Evolutionary conservation across 2,888 invertebrate genomes (phyloP).

Genomic region (Lymantria monacha): DNA sequence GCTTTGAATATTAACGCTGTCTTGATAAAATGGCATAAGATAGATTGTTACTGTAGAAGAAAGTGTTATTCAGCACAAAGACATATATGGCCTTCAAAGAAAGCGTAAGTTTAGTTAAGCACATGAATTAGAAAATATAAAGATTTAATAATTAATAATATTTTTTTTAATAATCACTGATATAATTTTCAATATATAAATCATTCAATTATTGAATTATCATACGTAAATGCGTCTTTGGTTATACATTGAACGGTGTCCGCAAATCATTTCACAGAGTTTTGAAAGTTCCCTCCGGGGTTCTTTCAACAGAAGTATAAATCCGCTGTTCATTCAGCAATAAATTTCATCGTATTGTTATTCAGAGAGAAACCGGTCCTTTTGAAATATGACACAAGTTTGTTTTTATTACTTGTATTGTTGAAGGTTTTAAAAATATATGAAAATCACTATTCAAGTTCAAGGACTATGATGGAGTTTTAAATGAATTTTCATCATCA

Average conservation of each 20-base stretch:
- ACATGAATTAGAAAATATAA: too few species aligned
- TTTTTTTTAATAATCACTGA: too few species aligned
- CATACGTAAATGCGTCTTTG: constrained; percentile 11
- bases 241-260: constrained; percentile 19
- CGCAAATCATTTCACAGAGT: constrained; percentile 41
- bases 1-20: too few species aligned
- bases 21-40: too few species aligned
- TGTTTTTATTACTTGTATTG: constrained; percentile 48
- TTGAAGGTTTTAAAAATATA: constrained; percentile 15
- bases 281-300: constrained; percentile 41
- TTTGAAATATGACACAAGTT: constrained; percentile 56
- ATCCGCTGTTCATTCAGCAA: constrained; percentile 49
- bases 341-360: constrained; percentile 57
- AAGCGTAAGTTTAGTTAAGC: too few species aligned
- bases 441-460: neutral
- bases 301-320: constrained; percentile 44
- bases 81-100: too few species aligned
- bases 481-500: too few species aligned
- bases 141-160: too few species aligned
- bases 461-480: neutral
- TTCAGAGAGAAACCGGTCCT: constrained; percentile 43
- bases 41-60: too few species aligned
- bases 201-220: too few species aligned
- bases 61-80: too few species aligned
- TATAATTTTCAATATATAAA: too few species aligned